phyloP scores from a whole-genome alignment of 23 tunicate genomes.

The Trididemnum clinides region DNA sequence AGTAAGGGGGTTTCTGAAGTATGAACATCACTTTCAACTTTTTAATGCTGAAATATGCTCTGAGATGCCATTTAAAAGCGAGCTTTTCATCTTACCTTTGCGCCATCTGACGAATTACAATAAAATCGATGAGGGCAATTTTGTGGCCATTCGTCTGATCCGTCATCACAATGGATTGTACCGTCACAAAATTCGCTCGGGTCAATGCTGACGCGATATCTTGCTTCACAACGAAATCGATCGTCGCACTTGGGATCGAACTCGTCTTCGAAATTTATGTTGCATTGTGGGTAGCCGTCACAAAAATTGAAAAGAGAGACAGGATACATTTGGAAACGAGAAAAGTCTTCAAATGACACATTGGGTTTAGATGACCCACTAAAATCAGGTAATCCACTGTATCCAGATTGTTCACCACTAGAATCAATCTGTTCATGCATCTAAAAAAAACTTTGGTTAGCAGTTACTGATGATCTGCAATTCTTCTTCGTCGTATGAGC shows the following conservation, averaged over 20 bases:
- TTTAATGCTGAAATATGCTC: not conserved
- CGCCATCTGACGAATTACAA: not conserved
- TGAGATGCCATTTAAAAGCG: not conserved
- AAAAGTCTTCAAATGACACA: too few relatives aligned
- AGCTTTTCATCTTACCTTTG: not conserved
- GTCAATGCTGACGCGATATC: not conserved
- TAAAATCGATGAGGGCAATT: constrained; percentile 5
- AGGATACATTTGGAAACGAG: too few relatives aligned
- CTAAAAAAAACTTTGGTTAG: too few relatives aligned
- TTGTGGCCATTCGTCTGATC: not conserved
- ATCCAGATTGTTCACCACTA: too few relatives aligned
- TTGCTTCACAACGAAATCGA: constrained; percentile 1
- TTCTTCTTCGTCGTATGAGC: too few relatives aligned
- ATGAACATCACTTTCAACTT: too few relatives aligned
- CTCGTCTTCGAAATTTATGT: not conserved
- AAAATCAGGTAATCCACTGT: too few relatives aligned
- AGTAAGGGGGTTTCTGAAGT: too few relatives aligned
- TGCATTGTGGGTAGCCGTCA: not conserved
- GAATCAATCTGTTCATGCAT: too few relatives aligned
- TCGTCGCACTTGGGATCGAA: not conserved
- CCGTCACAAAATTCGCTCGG: constrained; percentile 12
- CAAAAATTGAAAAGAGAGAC: not conserved
- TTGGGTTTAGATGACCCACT: too few relatives aligned
- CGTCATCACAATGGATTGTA: constrained; percentile 16
- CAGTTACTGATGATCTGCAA: too few relatives aligned